Percentiles rank a stretch among this genome's conserved stretches.
Conservation (phyloP, 2,113 vertebrate species). For the Meles meles region DNA sequence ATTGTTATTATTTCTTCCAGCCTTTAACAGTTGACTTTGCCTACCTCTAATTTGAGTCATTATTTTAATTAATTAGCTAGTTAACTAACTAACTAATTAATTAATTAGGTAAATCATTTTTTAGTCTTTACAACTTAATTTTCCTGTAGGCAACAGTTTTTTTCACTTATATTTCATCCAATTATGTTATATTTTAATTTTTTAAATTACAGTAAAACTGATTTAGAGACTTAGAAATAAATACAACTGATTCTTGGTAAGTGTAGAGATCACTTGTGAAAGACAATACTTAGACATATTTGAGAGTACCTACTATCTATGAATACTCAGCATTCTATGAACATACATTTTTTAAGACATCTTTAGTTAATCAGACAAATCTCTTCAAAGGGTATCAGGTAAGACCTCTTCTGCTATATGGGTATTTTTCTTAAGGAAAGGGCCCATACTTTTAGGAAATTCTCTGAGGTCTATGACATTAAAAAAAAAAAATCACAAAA, state of each 20-base stretch:
- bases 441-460: neutral
- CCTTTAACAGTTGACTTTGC: neutral
- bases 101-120: neutral
- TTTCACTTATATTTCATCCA: neutral
- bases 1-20: neutral
- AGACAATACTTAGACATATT: neutral
- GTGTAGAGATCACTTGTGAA: neutral
- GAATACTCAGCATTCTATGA: neutral
- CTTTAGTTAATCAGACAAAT: neutral
- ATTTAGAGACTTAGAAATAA: neutral
- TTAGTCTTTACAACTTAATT: neutral
- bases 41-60: neutral
- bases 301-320: neutral
- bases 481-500: neutral
- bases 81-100: neutral
- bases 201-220: conserved; percentile 13
- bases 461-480: neutral
- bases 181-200: neutral
- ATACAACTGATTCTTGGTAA: neutral
- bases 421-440: neutral
- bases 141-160: neutral
- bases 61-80: neutral
- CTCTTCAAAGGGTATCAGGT: neutral
- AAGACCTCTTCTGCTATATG: neutral
- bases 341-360: neutral